Evolutionary conservation across 2,113 vertebrate genomes (phyloP).

Genomic region (Mugil cephalus): DNA sequence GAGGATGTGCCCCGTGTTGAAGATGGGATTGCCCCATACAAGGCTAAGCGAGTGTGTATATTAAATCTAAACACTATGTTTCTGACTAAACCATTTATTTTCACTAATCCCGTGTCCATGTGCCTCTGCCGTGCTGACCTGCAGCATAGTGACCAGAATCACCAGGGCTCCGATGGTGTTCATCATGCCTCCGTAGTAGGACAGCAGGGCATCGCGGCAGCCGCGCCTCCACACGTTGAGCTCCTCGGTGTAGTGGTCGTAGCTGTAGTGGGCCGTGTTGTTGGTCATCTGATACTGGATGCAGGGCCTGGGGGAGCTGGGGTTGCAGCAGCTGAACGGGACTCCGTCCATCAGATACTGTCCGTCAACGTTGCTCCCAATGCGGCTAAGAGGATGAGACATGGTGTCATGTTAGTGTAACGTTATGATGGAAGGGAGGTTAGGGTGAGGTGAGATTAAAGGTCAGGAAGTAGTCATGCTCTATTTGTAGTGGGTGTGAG

Average conservation of each 20-base stretch:
- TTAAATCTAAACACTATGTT: too few species aligned
- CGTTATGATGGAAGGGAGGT: conserved; percentile 15
- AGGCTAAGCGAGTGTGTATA: background rate
- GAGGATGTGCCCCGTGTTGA: too few species aligned
- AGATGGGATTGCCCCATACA: too few species aligned
- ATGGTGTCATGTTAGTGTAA: conserved; percentile 30
- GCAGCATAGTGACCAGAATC: conserved; percentile 88
- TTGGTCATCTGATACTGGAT: conserved; percentile 97
- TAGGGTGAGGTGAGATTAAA: conserved; percentile 4
- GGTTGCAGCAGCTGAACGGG: conserved; percentile 99
- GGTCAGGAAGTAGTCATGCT: background rate
- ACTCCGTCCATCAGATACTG: conserved; percentile 95
- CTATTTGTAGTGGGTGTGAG: background rate
- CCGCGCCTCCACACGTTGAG: conserved; percentile 94
- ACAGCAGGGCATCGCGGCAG: conserved; percentile 90
- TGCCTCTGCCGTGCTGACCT: conserved; percentile 84
- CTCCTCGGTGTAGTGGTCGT: conserved; percentile 95
- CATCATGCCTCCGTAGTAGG: conserved; percentile 94
- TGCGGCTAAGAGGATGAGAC: conserved; percentile 84
- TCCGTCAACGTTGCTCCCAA: conserved; percentile 96
- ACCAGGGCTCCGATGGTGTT: conserved; percentile 87
- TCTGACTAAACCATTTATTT: too few species aligned
- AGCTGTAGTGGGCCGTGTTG: conserved; percentile 97
- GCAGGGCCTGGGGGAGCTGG: conserved; percentile 94
- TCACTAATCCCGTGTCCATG: background rate